These are phyloP conservation scores for Teleiodes luculella DNA, from an alignment of 2,888 invertebrate genomes.

Conservation along the genomic window DNA sequence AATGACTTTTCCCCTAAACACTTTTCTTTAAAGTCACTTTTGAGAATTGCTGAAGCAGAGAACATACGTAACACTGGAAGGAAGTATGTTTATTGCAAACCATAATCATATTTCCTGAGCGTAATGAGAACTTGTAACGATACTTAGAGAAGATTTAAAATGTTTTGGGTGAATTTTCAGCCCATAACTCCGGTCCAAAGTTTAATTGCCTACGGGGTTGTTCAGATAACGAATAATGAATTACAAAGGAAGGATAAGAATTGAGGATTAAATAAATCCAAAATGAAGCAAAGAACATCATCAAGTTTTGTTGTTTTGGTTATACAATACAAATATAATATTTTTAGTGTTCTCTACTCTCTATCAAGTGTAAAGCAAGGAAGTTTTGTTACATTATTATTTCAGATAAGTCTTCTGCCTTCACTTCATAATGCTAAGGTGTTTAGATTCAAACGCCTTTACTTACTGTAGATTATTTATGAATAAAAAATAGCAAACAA, in stretches of 20 bases:
- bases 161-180: not conserved
- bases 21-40: too few relatives aligned
- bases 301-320: not conserved
- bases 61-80: not conserved
- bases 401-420: too few relatives aligned
- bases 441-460: too few relatives aligned
- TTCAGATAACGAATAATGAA: not conserved
- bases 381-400: too few relatives aligned
- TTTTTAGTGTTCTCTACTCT: too few relatives aligned
- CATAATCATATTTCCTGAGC: constrained; percentile 2
- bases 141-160: constrained; percentile 2
- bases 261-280: not conserved
- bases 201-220: not conserved
- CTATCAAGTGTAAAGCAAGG: too few relatives aligned
- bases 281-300: too few relatives aligned
- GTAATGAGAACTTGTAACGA: constrained; percentile 4
- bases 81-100: constrained; percentile 1
- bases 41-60: not conserved
- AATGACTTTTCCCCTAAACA: too few relatives aligned
- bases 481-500: too few relatives aligned
- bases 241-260: constrained; percentile 3
- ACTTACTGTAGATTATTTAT: too few relatives aligned
- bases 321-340: too few relatives aligned
- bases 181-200: not conserved
- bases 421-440: too few relatives aligned